phyloP scores from a whole-genome alignment of 1,140 invertebrate genomes.

The Proales similis region DNA sequence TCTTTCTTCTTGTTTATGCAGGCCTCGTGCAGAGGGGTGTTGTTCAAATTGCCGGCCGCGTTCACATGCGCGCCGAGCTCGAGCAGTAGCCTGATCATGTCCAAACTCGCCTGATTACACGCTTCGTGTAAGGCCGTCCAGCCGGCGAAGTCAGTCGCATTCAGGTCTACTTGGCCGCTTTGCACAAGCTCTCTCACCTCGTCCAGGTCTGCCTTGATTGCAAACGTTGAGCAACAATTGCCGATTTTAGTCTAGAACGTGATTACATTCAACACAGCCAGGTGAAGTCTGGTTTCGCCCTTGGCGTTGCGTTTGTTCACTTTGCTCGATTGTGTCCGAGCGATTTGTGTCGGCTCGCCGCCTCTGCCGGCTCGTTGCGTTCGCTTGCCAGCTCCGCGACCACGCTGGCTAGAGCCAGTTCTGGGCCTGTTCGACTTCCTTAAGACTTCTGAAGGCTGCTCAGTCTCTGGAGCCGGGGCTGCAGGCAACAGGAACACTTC shows the following conservation, averaged over 20 bases:
- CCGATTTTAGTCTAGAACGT: too few species aligned
- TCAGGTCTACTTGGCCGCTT: conserved; percentile 3
- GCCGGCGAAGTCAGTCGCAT: conserved; percentile 32
- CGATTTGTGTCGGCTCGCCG: background rate
- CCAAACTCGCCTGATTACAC: conserved; percentile 31
- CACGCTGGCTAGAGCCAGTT: too few species aligned
- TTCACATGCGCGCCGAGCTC: conserved; percentile 37
- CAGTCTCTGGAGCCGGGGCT: too few species aligned
- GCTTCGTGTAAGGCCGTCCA: conserved; percentile 38
- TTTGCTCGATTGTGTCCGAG: conserved; percentile 19
- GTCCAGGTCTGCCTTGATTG: conserved; percentile 11
- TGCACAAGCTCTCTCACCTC: conserved; percentile 2
- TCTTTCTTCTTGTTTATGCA: conserved; percentile 33
- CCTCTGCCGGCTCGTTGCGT: conserved; percentile 3
- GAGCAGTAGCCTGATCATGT: conserved; percentile 36
- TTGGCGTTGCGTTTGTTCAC: conserved; percentile 34
- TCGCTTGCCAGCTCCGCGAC: background rate
- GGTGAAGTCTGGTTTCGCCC: conserved; percentile 23
- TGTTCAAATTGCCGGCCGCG: conserved; percentile 38
- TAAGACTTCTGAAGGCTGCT: too few species aligned
- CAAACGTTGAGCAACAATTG: too few species aligned
- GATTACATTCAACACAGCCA: conserved; percentile 35
- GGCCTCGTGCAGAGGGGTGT: conserved; percentile 39
- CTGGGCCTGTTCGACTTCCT: too few species aligned
- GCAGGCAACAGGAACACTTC: too few species aligned